Conservation (phyloP, 2,113 vertebrate genomes). For the Noturus placidus region DNA sequence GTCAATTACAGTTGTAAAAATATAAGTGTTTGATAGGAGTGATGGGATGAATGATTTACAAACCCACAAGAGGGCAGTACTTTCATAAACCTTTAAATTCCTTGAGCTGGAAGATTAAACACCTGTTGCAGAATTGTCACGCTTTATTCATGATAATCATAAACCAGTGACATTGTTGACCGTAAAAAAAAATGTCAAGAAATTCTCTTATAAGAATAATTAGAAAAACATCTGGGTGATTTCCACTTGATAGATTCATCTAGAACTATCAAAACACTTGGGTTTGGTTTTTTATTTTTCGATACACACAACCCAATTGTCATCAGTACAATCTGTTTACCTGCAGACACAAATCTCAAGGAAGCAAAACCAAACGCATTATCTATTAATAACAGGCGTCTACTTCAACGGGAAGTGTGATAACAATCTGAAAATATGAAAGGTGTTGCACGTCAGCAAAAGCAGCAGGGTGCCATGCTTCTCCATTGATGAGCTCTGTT, state of each 20-base stretch:
- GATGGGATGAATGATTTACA: neutral
- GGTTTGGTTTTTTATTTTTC: neutral
- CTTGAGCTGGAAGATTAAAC: neutral
- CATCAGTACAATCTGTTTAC: neutral
- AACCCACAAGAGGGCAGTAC: constrained; percentile 40
- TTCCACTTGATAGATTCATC: neutral
- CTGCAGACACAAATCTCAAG: constrained; percentile 14
- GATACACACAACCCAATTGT: neutral
- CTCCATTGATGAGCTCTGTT: constrained; percentile 18
- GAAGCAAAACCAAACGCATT: constrained; percentile 25
- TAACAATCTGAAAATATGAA: constrained; percentile 52
- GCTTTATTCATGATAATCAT: neutral
- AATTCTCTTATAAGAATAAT: neutral
- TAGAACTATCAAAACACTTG: neutral
- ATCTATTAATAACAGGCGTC: constrained; percentile 50
- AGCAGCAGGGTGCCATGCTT: constrained; percentile 26
- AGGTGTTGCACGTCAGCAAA: constrained; percentile 46
- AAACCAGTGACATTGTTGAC: neutral
- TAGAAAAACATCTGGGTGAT: neutral
- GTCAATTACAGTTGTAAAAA: neutral
- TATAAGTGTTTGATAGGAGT: neutral
- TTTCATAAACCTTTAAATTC: neutral
- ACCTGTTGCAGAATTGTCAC: neutral
- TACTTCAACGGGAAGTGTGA: constrained; percentile 53
- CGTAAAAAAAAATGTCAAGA: neutral